Evolutionary conservation across 2,113 vertebrate genomes (phyloP), one percentile per base, ranked within the genome.

Genomic region (Excalfactoria chinensis): DNA sequence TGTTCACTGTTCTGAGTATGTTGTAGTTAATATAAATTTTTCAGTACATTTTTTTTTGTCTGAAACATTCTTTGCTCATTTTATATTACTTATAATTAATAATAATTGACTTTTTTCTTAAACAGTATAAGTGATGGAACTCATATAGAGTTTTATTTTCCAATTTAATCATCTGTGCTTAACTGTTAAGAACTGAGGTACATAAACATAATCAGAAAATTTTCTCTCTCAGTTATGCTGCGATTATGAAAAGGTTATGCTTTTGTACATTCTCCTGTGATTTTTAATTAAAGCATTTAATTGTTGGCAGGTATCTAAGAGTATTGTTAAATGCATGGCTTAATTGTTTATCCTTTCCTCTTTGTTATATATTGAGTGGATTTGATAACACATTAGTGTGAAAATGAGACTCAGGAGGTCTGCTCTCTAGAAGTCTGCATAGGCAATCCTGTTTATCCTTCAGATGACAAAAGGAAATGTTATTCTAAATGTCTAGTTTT

Each of bases 281-380:
- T 90, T 97, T 98, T 97, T 96, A 96, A 96, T 96, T 97, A 96
- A 95, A 91, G 55, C 48, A 69, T 89, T 96, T 95, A 96, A 91
- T 97, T 97, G 87, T 95, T 97, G 94, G 86, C 91, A 97, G 96
- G 94, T 96, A 78, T 95, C 74, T 96, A 96, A 97, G 79, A 94
- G 62, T 90, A 94, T 93, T 96, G 43, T 93, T 96, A 95, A 94
- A 97, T 92, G 67, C 11, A 25, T 96, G 88, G 73, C 70, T 95
- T 97, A 97, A 97, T 96, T 97, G 93, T 97, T 97, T 95, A 95
- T 97, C 96, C 90, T 95, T 96, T 94, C 85, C 75, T 96, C 84
- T 97, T 96, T 96, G 91, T 96, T 97, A 95, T 87, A 96, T 93
- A 95, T 60, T 95, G 92, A 96, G 96, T 93, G 58, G 81, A 83